A percentile compares a stretch with the other conserved stretches of the same genome.
phyloP scores from a whole-genome alignment of 1,140 invertebrate genomes.

The Sogatella furcifera region DNA sequence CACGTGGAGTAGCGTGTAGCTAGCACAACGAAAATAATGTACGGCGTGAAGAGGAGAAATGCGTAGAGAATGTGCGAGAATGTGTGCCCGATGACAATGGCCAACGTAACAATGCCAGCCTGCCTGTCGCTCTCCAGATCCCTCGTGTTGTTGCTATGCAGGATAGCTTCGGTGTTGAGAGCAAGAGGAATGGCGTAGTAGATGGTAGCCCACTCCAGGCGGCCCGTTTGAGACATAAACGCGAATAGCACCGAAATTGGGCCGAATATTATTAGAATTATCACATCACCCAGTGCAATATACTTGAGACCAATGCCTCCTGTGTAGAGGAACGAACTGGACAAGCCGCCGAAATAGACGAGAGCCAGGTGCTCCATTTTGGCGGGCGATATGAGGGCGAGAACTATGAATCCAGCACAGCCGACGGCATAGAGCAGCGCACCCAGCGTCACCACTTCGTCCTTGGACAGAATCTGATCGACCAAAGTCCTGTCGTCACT shows the following conservation, averaged over 20 bases:
- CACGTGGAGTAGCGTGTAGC: conserved; percentile 72
- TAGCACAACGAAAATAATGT: conserved; percentile 76
- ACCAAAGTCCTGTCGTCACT: conserved; percentile 88
- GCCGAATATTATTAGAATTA: conserved; percentile 87
- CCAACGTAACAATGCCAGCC: conserved; percentile 55
- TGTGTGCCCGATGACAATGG: conserved; percentile 84
- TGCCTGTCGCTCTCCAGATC: conserved; percentile 46
- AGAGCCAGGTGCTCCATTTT: conserved; percentile 88
- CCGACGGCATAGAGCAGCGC: conserved; percentile 78
- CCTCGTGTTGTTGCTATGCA: conserved; percentile 89
- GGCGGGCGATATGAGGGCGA: conserved; percentile 71
- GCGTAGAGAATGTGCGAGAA: conserved; percentile 86
- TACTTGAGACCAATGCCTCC: conserved; percentile 50
- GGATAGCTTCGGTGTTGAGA: conserved; percentile 86
- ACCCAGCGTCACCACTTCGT: conserved; percentile 70
- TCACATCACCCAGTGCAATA: conserved; percentile 44
- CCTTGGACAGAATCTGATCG: conserved; percentile 74
- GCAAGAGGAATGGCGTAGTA: conserved; percentile 89
- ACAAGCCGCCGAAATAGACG: conserved; percentile 89
- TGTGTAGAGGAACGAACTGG: conserved; percentile 83
- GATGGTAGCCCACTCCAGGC: conserved; percentile 73
- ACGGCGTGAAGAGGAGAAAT: conserved; percentile 82
- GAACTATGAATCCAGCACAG: conserved; percentile 75
- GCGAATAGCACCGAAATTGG: conserved; percentile 91
- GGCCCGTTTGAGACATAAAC: conserved; percentile 82